Conservation (phyloP, 2,888 invertebrate genomes). For the Drosophila pseudotakahashii region DNA sequence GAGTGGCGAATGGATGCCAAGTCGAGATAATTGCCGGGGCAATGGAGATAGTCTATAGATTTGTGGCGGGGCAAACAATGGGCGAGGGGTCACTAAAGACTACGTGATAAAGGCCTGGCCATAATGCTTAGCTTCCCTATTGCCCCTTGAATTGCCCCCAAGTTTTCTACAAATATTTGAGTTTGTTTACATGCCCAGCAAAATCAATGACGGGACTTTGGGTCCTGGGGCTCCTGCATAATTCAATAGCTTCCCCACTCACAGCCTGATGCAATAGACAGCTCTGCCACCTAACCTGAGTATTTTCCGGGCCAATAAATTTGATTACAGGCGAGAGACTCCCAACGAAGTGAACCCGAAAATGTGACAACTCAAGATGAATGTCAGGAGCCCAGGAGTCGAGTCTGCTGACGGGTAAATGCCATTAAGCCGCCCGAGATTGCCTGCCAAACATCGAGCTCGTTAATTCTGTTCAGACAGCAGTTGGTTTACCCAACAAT, state of each 20-base stretch:
- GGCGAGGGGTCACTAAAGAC: constrained; percentile 16
- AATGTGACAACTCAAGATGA: constrained; percentile 50
- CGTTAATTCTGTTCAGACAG: constrained; percentile 38
- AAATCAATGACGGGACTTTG: constrained; percentile 23
- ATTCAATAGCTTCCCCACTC: constrained; percentile 68
- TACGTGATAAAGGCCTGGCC: constrained; percentile 32
- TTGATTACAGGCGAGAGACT: constrained; percentile 56
- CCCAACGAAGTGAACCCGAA: constrained; percentile 51
- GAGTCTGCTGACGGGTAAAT: constrained; percentile 21
- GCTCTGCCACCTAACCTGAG: constrained; percentile 46
- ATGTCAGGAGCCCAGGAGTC: constrained; percentile 15
- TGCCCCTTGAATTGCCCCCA: not conserved
- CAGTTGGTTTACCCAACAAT: constrained; percentile 9
- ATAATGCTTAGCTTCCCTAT: constrained; percentile 17
- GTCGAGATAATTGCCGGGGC: constrained; percentile 33
- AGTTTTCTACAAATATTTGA: constrained; percentile 29
- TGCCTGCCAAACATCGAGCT: constrained; percentile 25
- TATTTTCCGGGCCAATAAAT: constrained; percentile 70
- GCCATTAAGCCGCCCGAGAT: constrained; percentile 34
- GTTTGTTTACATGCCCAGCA: constrained; percentile 23
- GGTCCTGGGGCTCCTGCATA: constrained; percentile 50
- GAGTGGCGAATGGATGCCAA: constrained; percentile 11
- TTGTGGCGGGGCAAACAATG: too few species aligned
- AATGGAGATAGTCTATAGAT: constrained; percentile 6
- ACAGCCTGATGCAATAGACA: constrained; percentile 72